A percentile compares a stretch with the other conserved stretches of the same genome.
phyloP scores from a whole-genome alignment of 2,113 vertebrate genomes.

The Apteryx mantelli region DNA sequence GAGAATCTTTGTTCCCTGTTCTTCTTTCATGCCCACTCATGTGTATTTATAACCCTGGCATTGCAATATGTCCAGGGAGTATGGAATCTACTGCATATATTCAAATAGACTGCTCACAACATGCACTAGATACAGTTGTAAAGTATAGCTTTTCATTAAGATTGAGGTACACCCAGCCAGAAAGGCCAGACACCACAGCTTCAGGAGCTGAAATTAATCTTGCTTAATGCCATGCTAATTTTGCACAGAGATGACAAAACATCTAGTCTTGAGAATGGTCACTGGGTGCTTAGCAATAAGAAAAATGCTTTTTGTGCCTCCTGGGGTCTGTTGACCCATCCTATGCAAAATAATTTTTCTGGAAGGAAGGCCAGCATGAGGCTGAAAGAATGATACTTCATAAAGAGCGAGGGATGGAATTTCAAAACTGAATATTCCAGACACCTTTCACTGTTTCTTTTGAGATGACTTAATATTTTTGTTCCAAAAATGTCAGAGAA shows the following conservation, averaged over 20 bases:
- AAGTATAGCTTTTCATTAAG: background rate
- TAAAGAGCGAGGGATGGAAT: background rate
- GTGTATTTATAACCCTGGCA: background rate
- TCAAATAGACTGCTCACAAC: background rate
- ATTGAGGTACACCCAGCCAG: background rate
- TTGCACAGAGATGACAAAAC: background rate
- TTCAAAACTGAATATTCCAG: background rate
- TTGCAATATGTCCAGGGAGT: background rate
- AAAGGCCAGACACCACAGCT: background rate
- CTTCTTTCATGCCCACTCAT: background rate
- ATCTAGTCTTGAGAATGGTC: background rate
- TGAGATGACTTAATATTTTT: background rate
- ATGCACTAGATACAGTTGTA: background rate
- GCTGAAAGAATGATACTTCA: background rate
- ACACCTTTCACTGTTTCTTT: background rate
- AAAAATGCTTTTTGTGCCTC: background rate
- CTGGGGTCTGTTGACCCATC: background rate
- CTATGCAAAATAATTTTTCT: background rate
- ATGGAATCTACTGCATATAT: background rate
- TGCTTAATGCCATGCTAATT: background rate
- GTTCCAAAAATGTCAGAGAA: background rate
- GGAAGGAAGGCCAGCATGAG: background rate
- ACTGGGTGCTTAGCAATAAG: background rate
- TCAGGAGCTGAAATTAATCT: conserved; percentile 20
- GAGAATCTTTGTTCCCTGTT: background rate